Base-by-base conservation (phyloP, 2,888 invertebrate genomes). In the Thereva unica region DNA sequence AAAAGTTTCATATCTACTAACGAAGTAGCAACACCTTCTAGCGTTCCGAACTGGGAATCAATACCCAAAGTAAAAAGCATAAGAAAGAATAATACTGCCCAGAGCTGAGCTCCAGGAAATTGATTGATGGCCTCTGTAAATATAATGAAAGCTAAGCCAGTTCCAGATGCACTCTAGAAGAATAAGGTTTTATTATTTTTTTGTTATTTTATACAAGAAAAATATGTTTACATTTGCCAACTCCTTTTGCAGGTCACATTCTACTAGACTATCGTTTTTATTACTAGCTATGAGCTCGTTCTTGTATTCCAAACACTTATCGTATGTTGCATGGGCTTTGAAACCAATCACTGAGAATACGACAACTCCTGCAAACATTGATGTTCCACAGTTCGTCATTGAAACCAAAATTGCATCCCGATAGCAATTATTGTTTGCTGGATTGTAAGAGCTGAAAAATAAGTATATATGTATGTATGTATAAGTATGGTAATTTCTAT, bases 91-190 rank as follows among this genome's bases (percentile, higher is more conserved):
- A 97, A 85, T 9, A 97, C 87, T 4, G 96, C 93, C 97, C 97
- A 97, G 77, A 97, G 88, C 74, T 95, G 96, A 0, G 96, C 93
- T 0, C 95, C 93, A 0, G 97, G 96, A 81, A 97, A 97, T 82
- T 97, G 96, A 82, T 96, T 95, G 77, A 97, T 97, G 5, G 97
- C 97, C 81, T 97, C 96, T 0, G 97, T 97, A 84, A 97, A 97
- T 73, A 97, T 95, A 70, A 97, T 96, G 80, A 97, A 97, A 0
- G 97, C 97, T 67, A 97, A 82, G 1, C 97, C 97, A 0, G 97
- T 96, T 35, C 97, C 97, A 3, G 96, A 93, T 1, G 96, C 97
- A 5, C 96, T 94, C 97, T 97, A 83, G 38, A 66, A 12, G 47
- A 41, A 66, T 65, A 42, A 66, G 66, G 70, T 69, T 56, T 40